phyloP scores from a whole-genome alignment of 2,797 vertebrate genomes.

The Anolis apletophallus region DNA sequence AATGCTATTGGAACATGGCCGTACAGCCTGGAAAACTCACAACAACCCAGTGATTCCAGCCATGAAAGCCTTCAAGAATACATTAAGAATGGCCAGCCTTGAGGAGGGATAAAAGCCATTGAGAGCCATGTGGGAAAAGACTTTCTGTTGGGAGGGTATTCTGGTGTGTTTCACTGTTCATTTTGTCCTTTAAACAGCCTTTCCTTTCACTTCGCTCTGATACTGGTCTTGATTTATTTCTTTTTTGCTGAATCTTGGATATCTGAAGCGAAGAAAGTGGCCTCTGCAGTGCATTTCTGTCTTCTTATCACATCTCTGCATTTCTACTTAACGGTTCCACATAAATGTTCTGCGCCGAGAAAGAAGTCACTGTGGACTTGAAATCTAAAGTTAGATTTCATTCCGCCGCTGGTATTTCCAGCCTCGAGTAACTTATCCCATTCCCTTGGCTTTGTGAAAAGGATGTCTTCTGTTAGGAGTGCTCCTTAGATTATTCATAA shows the following conservation, averaged over 20 bases:
- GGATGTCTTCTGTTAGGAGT: background rate
- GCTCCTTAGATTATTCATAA: conserved; percentile 6
- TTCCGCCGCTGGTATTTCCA: conserved; percentile 3
- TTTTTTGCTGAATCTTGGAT: background rate
- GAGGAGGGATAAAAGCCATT: background rate
- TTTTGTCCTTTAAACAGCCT: background rate
- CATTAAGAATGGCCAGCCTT: background rate
- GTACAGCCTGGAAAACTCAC: too few relatives aligned
- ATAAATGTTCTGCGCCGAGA: background rate
- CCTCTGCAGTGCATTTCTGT: background rate
- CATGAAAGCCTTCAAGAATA: too few relatives aligned
- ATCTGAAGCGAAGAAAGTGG: conserved; percentile 11
- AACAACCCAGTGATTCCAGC: too few relatives aligned
- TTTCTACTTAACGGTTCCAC: background rate
- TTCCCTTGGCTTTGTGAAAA: conserved; percentile 4
- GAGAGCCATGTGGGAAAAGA: background rate
- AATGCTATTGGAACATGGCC: too few relatives aligned
- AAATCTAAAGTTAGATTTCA: conserved; percentile 32
- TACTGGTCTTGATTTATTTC: background rate
- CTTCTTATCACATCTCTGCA: background rate
- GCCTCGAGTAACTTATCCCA: background rate
- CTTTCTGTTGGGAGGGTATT: background rate
- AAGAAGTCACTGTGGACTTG: background rate
- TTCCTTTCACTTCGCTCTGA: conserved; percentile 12
- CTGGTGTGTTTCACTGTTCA: background rate